Conservation (phyloP, 1,140 invertebrate genomes). For the Mercenaria mercenaria region DNA sequence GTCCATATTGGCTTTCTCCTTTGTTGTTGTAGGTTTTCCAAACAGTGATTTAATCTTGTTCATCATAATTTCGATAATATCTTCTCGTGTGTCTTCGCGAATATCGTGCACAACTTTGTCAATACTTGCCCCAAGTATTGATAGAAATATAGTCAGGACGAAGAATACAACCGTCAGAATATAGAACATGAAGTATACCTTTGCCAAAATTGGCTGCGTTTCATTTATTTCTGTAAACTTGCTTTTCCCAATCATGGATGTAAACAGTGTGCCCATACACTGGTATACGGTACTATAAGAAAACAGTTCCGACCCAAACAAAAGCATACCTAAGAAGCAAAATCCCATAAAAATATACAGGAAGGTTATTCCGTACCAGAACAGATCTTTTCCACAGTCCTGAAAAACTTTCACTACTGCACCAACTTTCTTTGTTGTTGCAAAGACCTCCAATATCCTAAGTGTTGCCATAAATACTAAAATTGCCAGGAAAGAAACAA, state of each 20-base stretch:
- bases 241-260: constrained; percentile 92
- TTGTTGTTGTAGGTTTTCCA: not conserved
- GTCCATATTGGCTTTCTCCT: no score
- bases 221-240: constrained; percentile 90
- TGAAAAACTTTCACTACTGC: constrained; percentile 51
- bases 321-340: constrained; percentile 34
- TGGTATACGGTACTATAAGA: constrained; percentile 43
- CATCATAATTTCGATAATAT: constrained; percentile 43
- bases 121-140: constrained; percentile 88
- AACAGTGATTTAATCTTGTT: not conserved
- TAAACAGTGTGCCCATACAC: constrained; percentile 88
- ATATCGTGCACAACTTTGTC: constrained; percentile 21
- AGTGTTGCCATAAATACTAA: constrained; percentile 65
- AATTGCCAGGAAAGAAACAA: constrained; percentile 49
- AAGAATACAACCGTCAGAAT: constrained; percentile 93
- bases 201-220: constrained; percentile 88
- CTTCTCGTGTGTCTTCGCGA: not conserved
- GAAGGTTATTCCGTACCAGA: constrained; percentile 55
- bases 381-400: constrained; percentile 52
- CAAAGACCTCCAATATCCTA: constrained; percentile 67
- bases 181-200: constrained; percentile 91
- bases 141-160: constrained; percentile 92
- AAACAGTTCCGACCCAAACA: constrained; percentile 35
- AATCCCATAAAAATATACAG: constrained; percentile 45
- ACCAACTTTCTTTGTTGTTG: constrained; percentile 57